A percentile compares a stretch with the other conserved stretches of the same genome.
phyloP scores from a whole-genome alignment of 1,140 invertebrate genomes.

The Drosophila busckii region DNA sequence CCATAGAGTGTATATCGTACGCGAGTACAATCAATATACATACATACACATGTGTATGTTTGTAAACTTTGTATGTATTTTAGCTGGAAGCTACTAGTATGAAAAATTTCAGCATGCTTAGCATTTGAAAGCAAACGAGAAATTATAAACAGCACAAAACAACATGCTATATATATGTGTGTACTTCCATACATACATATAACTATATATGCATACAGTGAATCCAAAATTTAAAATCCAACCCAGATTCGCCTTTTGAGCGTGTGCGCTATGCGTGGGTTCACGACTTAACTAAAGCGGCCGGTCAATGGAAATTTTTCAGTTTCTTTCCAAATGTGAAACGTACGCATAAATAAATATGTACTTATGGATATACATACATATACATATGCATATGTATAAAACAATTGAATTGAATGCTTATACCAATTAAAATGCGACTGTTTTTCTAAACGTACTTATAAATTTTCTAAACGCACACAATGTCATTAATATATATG shows the following conservation, averaged over 20 bases:
- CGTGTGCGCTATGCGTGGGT: slow-evolving; percentile 18
- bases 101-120: slow-evolving; percentile 52
- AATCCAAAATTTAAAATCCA: neutral
- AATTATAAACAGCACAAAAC: slow-evolving; percentile 45
- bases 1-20: slow-evolving; percentile 19
- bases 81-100: slow-evolving; percentile 9
- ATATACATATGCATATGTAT: too few species aligned
- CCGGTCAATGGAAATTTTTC: neutral
- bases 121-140: slow-evolving; percentile 44
- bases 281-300: slow-evolving; percentile 24
- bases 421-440: too few species aligned
- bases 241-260: slow-evolving; percentile 7
- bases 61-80: slow-evolving; percentile 7
- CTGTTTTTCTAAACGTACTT: too few species aligned
- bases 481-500: neutral
- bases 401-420: too few species aligned
- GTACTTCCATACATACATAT: slow-evolving; percentile 3
- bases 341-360: slow-evolving; percentile 16
- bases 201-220: slow-evolving; percentile 1
- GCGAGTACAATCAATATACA: slow-evolving; percentile 18
- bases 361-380: slow-evolving; percentile 1
- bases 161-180: too few species aligned
- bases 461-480: too few species aligned
- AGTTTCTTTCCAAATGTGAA: slow-evolving; percentile 7
- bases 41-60: neutral